Base-by-base conservation (phyloP, 2,888 invertebrate genomes). In the Spodoptera picta region DNA sequence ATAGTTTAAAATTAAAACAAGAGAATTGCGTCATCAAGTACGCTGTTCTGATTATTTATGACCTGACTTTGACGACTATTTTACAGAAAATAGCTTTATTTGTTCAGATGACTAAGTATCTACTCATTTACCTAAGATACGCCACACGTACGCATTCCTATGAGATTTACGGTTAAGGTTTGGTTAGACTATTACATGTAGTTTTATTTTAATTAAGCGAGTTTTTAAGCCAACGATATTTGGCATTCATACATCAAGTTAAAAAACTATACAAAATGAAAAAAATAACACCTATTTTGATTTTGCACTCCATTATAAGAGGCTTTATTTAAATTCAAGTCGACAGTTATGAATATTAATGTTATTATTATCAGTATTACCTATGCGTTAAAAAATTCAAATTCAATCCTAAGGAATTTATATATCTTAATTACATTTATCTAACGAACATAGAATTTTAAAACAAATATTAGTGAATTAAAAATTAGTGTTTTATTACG, bases 21-120 rank as follows among this genome's bases (percentile, higher is more conserved):
- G 36, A 56, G 60, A 65, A 54, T 69, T 14, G 75, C 75, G 75
- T 75, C 70, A 75, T 69, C 31, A 50, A 57, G 68, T 60, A 56
- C 6, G 27, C 49, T 7, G 36, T 36, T 36, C 36, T 49, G 54
- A 41, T 69, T 69, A 63, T 71, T 74, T 71, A 74, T 59, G 75
- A 59, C 45, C 46, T 45, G 70, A 57, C 65, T 69, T 71, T 74
- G 58, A 74, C 46, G 75, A 57, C 47, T 60, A 44, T 54, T 55
- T 46, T 44, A 59, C 75, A 56, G 64, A 74, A 63, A 56, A 71
- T 56, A 47, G 31, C 71, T 71, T 62, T 45, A 74, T 70, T 70
- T 69, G 48, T 62, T 50, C 10, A 23, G 14, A 67, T 42, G 51
- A 55, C 12, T 53, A 54, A 7, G 36, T 36, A 27, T 27, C 27